Evolutionary conservation across 2,888 invertebrate genomes (phyloP).

Genomic region (Stegophylla sp.): DNA sequence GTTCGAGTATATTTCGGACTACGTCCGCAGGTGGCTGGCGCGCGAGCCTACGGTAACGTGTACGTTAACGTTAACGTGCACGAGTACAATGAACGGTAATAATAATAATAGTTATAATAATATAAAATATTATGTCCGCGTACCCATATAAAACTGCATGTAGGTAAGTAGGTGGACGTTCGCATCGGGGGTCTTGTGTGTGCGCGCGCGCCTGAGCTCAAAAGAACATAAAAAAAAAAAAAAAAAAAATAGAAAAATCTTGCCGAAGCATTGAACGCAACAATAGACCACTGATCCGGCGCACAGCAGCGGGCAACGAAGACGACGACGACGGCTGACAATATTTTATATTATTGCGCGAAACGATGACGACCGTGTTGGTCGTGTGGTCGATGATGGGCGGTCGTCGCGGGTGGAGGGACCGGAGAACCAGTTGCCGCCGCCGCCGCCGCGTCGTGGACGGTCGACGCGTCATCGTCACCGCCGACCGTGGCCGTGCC

Average conservation of each 20-base stretch:
- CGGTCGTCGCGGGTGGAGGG: not conserved
- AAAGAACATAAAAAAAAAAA: not conserved
- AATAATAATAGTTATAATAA: not conserved
- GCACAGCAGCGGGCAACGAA: constrained; percentile 15
- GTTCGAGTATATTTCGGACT: too few relatives aligned
- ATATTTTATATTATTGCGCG: constrained; percentile 26
- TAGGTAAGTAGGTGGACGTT: not conserved
- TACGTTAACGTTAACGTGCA: not conserved
- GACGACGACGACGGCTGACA: constrained; percentile 11
- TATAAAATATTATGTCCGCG: too few relatives aligned
- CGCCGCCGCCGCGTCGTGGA: constrained; percentile 16
- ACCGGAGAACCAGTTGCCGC: constrained; percentile 51
- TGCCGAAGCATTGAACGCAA: not conserved
- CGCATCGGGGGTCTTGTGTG: not conserved
- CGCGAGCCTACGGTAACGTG: too few relatives aligned
- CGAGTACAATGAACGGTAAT: not conserved
- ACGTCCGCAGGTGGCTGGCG: too few relatives aligned
- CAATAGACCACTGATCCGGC: not conserved
- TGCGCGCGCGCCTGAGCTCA: not conserved
- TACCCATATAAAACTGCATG: too few relatives aligned
- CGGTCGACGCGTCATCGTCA: constrained; percentile 33
- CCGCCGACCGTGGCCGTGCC: not conserved
- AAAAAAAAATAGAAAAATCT: not conserved
- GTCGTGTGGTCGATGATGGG: not conserved
- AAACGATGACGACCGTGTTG: constrained; percentile 12